Base-by-base conservation (phyloP, 2,113 vertebrate species). In the Hypocryptadius cinnamomeus region DNA sequence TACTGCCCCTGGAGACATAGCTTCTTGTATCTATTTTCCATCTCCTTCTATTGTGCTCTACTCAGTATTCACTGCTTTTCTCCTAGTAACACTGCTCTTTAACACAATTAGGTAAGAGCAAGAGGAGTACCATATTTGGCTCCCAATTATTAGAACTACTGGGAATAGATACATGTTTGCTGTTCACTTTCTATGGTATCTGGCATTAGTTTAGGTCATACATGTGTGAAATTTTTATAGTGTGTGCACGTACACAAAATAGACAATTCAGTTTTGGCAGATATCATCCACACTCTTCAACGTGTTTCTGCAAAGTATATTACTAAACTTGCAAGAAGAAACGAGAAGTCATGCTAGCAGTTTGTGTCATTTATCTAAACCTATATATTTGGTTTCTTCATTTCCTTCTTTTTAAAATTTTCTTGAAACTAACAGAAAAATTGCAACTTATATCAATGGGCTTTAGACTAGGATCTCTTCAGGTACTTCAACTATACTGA, bases 21-120 rank as follows among this genome's bases (percentile, higher is more conserved):
- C 98, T 98, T 98, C 98, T 98, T 98, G 98, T 99, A 98, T 99
- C 98, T 98, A 98, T 98, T 99, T 98, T 98, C 98, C 96, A 98
- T 98, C 98, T 98, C 96, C 96, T 98, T 98, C 98, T 98, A 98
- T 98, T 99, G 98, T 98, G 97, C 95, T 97, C 96, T 94, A 93
- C 97, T 97, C 98, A 94, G 97, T 97, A 97, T 98, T 98, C 98
- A 94, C 98, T 98, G 98, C 97, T 98, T 97, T 98, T 98, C 98
- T 99, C 98, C 97, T 98, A 97, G 98, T 99, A 98, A 98, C 98
- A 96, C 97, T 98, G 98, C 98, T 99, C 98, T 99, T 99, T 99
- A 98, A 99, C 97, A 97, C 98, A 99, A 99, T 99, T 99, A 99
- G 97, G 93, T 97, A 98, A 98, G 98, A 98, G 98, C 97, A 98